Conservation (phyloP, 1,140 invertebrate genomes). For the Lordiphosa clarofinis region DNA sequence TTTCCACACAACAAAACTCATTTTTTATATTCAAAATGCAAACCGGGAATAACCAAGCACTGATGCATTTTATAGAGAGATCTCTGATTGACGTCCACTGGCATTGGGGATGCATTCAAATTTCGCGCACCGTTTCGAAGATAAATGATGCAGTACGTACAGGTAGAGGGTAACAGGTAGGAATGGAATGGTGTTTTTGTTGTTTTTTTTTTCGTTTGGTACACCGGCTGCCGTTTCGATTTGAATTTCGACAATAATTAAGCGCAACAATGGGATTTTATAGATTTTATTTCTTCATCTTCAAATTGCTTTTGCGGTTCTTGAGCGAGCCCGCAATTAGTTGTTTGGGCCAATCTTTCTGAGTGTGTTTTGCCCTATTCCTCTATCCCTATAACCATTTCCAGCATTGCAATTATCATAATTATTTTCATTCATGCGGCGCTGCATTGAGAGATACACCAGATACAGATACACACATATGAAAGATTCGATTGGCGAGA, state of each 20-base stretch:
- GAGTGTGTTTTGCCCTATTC: constrained; percentile 1
- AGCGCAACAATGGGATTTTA: constrained; percentile 72
- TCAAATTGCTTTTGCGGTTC: constrained; percentile 47
- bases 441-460: constrained; percentile 34
- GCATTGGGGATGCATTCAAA: constrained; percentile 55
- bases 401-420: constrained; percentile 69
- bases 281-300: constrained; percentile 43
- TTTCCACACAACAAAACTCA: constrained; percentile 65
- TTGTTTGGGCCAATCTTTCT: constrained; percentile 30
- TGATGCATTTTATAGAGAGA: constrained; percentile 64
- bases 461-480: constrained; percentile 22
- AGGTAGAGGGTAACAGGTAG: constrained; percentile 13
- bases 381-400: constrained; percentile 10
- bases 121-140: constrained; percentile 66
- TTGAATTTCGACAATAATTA: constrained; percentile 77
- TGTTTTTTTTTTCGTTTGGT: no score
- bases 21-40: constrained; percentile 37
- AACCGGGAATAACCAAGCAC: constrained; percentile 13
- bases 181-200: constrained; percentile 28
- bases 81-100: constrained; percentile 29
- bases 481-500: constrained; percentile 50
- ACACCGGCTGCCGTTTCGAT: constrained; percentile 43
- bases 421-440: constrained; percentile 75
- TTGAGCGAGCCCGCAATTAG: constrained; percentile 64
- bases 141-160: constrained; percentile 57